Conservation (phyloP, 2,888 invertebrate species). For the Octodonta nipae region DNA sequence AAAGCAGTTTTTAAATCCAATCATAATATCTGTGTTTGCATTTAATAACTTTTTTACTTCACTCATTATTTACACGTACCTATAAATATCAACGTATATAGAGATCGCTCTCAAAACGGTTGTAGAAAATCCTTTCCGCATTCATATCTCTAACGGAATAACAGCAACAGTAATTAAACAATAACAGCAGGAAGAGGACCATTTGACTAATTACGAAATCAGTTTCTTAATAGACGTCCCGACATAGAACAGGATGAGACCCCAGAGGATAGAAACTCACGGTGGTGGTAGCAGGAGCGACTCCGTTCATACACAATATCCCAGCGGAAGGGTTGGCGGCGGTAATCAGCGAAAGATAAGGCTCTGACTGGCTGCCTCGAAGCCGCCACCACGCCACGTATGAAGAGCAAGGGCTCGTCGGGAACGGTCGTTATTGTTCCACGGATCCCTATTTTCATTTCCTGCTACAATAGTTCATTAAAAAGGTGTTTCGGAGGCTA, state of each 20-base stretch:
- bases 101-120: no score
- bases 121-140: no score
- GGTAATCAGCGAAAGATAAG: conserved; percentile 14
- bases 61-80: no score
- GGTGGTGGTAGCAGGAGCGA: no score
- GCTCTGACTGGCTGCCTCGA: not conserved
- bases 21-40: no score
- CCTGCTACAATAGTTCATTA: conserved; percentile 51
- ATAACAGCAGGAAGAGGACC: conserved; percentile 20
- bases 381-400: conserved; percentile 14
- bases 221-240: conserved; percentile 29
- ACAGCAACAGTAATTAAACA: conserved; percentile 21
- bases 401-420: conserved; percentile 11
- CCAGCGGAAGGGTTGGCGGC: conserved; percentile 24
- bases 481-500: conserved; percentile 60
- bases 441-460: conserved; percentile 38
- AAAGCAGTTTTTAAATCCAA: no score
- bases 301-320: no score
- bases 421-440: conserved; percentile 26
- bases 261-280: conserved; percentile 17
- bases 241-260: conserved; percentile 23
- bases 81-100: no score
- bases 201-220: conserved; percentile 29
- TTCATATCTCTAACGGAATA: no score
- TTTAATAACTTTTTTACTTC: no score